These are phyloP conservation scores for Hecatera dysodea DNA, from an alignment of 2,888 invertebrate species.

Conservation along the genomic window DNA sequence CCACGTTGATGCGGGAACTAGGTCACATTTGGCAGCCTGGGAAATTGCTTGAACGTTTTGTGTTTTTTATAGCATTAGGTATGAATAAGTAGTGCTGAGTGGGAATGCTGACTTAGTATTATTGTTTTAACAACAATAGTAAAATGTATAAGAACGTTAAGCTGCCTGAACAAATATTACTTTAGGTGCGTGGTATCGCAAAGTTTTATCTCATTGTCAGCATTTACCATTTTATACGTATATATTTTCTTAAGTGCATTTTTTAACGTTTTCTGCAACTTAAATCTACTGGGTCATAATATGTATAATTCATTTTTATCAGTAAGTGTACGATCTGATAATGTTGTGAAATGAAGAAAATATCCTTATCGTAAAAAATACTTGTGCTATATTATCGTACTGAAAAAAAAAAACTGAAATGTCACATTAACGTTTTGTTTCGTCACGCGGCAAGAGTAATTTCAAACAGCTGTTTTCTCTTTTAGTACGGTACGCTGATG, in stretches of 20 bases:
- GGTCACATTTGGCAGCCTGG: constrained; percentile 60
- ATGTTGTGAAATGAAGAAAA: constrained; percentile 17
- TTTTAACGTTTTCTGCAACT: neutral
- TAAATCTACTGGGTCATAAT: neutral
- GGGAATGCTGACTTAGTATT: constrained; percentile 29
- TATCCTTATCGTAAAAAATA: constrained; percentile 23
- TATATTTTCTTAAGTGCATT: constrained; percentile 10
- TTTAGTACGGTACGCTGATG: constrained; percentile 85
- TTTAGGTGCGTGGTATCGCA: constrained; percentile 32
- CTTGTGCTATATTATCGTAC: constrained; percentile 26
- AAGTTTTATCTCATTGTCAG: constrained; percentile 37
- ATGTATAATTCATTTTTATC: neutral
- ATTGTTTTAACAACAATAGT: constrained; percentile 30
- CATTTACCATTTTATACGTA: constrained; percentile 18
- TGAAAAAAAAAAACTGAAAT: constrained; percentile 54
- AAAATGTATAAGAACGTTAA: constrained; percentile 18
- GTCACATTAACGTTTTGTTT: constrained; percentile 56
- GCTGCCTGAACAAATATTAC: constrained; percentile 42
- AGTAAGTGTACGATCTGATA: constrained; percentile 9
- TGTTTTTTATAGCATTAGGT: constrained; percentile 30
- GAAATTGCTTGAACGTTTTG: constrained; percentile 49
- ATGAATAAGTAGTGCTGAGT: constrained; percentile 27
- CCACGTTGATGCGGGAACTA: constrained; percentile 63
- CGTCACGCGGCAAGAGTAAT: constrained; percentile 49
- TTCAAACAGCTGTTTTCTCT: constrained; percentile 79